phyloP scores from a whole-genome alignment of 2,797 vertebrate species.

The Aplochiton taeniatus region DNA sequence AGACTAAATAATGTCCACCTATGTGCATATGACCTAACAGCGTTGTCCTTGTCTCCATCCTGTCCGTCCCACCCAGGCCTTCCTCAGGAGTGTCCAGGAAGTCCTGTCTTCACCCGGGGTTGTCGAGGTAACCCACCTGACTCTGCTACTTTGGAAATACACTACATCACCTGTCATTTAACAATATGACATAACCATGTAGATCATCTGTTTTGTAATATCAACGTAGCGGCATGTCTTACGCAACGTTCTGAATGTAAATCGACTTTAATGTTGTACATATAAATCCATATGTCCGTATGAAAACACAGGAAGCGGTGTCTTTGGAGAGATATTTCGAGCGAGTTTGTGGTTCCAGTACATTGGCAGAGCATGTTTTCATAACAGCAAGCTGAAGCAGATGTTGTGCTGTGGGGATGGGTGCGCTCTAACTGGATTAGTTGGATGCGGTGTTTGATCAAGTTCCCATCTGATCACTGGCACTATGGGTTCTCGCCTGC shows the following conservation, averaged over 20 bases:
- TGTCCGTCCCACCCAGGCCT: conserved; percentile 75
- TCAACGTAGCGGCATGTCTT: too few species aligned
- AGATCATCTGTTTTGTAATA: too few species aligned
- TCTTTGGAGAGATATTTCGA: conserved; percentile 36
- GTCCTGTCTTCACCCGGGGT: conserved; percentile 75
- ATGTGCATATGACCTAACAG: conserved; percentile 49
- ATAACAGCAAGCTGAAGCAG: conserved; percentile 64
- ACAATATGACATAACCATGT: too few species aligned
- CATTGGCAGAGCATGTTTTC: conserved; percentile 52
- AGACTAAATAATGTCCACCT: conserved; percentile 34
- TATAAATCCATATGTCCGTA: neutral
- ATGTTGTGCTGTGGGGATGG: conserved; percentile 47
- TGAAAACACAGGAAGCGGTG: conserved; percentile 30
- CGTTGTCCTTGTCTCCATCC: conserved; percentile 33
- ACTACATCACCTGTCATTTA: too few species aligned
- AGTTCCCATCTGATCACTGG: conserved; percentile 20
- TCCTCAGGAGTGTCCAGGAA: conserved; percentile 85
- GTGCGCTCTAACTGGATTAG: neutral
- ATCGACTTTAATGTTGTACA: neutral
- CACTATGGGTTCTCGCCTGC: conserved; percentile 6
- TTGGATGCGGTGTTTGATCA: conserved; percentile 26
- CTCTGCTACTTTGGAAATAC: conserved; percentile 12
- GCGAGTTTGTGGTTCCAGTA: conserved; percentile 47
- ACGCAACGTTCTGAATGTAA: neutral
- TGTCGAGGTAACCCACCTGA: conserved; percentile 68